Evolutionary conservation across 2,888 invertebrate genomes (phyloP).

Genomic region (Drosophila barbarae): DNA sequence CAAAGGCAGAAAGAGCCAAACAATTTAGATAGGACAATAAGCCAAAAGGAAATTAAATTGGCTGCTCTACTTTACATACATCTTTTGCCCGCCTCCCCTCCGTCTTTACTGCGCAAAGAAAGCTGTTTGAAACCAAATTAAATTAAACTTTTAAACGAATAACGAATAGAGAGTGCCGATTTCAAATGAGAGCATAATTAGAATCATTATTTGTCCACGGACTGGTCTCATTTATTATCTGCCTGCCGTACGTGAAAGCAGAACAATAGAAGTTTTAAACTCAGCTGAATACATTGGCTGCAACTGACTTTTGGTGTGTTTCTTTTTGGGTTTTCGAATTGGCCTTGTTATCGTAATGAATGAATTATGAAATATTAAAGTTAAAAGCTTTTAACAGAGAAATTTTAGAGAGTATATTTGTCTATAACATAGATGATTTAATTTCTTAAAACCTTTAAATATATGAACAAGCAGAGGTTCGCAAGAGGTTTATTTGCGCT

Average conservation of each 20-base stretch:
- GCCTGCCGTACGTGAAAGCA: slow-evolving; percentile 2
- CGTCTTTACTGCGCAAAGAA: slow-evolving; percentile 28
- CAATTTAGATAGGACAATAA: slow-evolving; percentile 63
- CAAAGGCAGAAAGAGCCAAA: slow-evolving; percentile 56
- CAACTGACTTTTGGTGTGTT: background rate
- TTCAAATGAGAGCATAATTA: slow-evolving; percentile 16
- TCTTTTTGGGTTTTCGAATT: background rate
- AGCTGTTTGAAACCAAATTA: slow-evolving; percentile 40
- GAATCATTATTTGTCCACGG: slow-evolving; percentile 21
- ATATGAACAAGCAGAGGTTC: background rate
- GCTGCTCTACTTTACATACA: slow-evolving; percentile 35
- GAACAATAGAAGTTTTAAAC: slow-evolving; percentile 10
- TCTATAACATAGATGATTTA: background rate
- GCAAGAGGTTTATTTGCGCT: background rate
- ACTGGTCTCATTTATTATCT: slow-evolving; percentile 17
- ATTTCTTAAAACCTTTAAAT: background rate
- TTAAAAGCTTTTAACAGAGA: background rate
- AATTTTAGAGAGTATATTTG: background rate
- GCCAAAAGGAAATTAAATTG: slow-evolving; percentile 54
- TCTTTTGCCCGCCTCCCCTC: slow-evolving; percentile 1
- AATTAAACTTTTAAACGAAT: slow-evolving; percentile 31
- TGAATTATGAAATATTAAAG: background rate
- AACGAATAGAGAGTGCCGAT: background rate
- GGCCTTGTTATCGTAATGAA: background rate
- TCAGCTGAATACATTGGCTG: slow-evolving; percentile 49